These are phyloP conservation scores for Scolopax mira DNA, from an alignment of 2,113 vertebrate species.

Conservation along the genomic window DNA sequence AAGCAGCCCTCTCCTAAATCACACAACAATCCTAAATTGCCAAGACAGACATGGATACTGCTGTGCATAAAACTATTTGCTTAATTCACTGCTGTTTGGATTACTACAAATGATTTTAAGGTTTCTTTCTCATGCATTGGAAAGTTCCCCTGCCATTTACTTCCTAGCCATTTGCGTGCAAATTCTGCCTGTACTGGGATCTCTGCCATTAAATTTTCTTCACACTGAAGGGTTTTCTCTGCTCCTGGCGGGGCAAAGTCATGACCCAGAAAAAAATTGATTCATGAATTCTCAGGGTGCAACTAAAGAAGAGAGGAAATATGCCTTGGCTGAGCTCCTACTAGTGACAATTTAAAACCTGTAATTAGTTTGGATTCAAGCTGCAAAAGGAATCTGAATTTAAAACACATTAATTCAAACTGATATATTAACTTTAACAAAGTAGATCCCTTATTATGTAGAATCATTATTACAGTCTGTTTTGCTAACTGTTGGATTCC, in stretches of 20 bases:
- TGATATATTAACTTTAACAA: slow-evolving; percentile 82
- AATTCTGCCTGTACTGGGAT: slow-evolving; percentile 75
- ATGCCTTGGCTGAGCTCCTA: slow-evolving; percentile 79
- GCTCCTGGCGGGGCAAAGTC: slow-evolving; percentile 77
- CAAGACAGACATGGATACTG: slow-evolving; percentile 60
- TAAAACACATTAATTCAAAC: slow-evolving; percentile 81
- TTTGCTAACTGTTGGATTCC: slow-evolving; percentile 63
- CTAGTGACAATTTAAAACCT: slow-evolving; percentile 84
- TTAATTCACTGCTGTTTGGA: slow-evolving; percentile 70
- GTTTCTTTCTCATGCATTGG: slow-evolving; percentile 64
- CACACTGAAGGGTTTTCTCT: slow-evolving; percentile 79
- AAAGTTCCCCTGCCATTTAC: slow-evolving; percentile 75
- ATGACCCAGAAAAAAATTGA: slow-evolving; percentile 85
- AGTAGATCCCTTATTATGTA: slow-evolving; percentile 73
- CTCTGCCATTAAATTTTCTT: slow-evolving; percentile 78
- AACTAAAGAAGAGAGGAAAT: slow-evolving; percentile 78
- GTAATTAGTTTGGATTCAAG: slow-evolving; percentile 84
- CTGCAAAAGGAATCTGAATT: slow-evolving; percentile 79
- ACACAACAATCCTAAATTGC: slow-evolving; percentile 68
- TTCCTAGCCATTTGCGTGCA: slow-evolving; percentile 70
- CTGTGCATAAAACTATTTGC: slow-evolving; percentile 70
- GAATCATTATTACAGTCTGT: slow-evolving; percentile 69
- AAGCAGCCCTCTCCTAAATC: slow-evolving; percentile 65
- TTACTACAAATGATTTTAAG: slow-evolving; percentile 68
- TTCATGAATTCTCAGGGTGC: slow-evolving; percentile 81